Evolutionary conservation across 2,888 invertebrate species (phyloP), one percentile per base, ranked within the genome.

Genomic region (Pomacea canaliculata): DNA sequence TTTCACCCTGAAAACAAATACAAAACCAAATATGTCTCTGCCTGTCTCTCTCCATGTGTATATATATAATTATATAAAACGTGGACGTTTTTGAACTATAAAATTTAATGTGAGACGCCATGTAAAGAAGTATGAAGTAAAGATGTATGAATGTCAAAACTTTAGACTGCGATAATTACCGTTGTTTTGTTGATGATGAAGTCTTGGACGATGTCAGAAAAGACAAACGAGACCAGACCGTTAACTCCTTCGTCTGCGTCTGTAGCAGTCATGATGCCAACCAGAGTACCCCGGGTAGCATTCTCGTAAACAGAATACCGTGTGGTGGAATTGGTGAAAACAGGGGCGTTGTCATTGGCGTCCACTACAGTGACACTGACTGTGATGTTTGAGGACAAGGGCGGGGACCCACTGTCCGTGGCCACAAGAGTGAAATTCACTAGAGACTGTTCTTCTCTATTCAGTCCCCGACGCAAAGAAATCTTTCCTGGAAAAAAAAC

Each of bases 311-410:
- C 78, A n/a, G 48, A 56, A 76, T 82, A 83, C 63, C 18, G 63
- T 10, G 37, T 69, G 19, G 62, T 8, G n/a, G 81, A 79, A 7
- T 75, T 83, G 0, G 85, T 80, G 88, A 96, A 95, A 69, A 92
- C 91, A 0, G 96, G 96, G 80, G 93, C 93, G 87, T 96, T 95
- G 85, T 96, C 96, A 86, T 96, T 96, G 0, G 94, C 92, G 87
- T 96, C 95, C 72, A 93, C 92, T 0, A 96, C 93, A 80, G 93
- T 93, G 27, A 95, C 93, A 65, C 93, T 92, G 0, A 96, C 92
- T 80, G 93, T 94, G 0, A 94, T 94, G 37, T 84, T 86, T 16
- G 87, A 85, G 7, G 86, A 80, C 76, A 79, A 71, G 8, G 77
- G 12, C 5, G 87, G 85, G 16, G 12, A 69, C 4, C 85, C 87